A percentile compares a stretch with the other conserved stretches of the same genome.
Evolutionary conservation across 2,888 invertebrate species (phyloP).

Genomic region (Sphaerophoria rueppellii): DNA sequence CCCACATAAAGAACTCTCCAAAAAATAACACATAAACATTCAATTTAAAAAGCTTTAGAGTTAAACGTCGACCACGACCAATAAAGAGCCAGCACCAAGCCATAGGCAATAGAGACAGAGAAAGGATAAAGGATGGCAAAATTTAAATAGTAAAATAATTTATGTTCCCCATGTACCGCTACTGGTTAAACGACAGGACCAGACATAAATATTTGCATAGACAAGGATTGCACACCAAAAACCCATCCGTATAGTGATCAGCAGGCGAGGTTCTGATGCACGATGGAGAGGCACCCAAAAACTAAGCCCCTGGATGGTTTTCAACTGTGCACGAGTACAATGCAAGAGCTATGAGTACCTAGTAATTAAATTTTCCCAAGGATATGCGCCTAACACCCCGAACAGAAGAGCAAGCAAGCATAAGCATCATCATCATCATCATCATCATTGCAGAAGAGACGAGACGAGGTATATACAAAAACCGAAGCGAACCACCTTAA

Average conservation of each 20-base stretch:
- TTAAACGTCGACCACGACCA: not conserved
- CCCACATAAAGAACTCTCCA: not conserved
- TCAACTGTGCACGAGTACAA: slow-evolving; percentile 51
- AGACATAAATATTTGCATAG: slow-evolving; percentile 82
- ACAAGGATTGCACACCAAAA: slow-evolving; percentile 75
- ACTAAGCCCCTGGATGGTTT: slow-evolving; percentile 41
- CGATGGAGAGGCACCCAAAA: not conserved
- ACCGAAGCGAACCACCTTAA: slow-evolving; percentile 36
- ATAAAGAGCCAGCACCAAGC: not conserved
- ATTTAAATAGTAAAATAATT: slow-evolving; percentile 76
- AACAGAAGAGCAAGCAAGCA: not conserved
- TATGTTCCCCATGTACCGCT: slow-evolving; percentile 74
- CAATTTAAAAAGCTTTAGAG: slow-evolving; percentile 8
- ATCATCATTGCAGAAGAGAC: not conserved
- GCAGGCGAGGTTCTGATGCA: not conserved
- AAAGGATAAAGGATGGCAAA: slow-evolving; percentile 62
- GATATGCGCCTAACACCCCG: slow-evolving; percentile 39
- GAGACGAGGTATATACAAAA: slow-evolving; percentile 15
- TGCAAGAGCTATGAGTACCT: slow-evolving; percentile 68
- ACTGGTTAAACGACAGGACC: slow-evolving; percentile 80
- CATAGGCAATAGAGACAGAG: slow-evolving; percentile 34
- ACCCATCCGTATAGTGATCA: not conserved
- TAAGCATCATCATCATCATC: too few species aligned
- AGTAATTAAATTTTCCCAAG: slow-evolving; percentile 71
- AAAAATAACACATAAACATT: slow-evolving; percentile 7